Conservation (phyloP, 2,113 vertebrate species). For the Larimichthys crocea region DNA sequence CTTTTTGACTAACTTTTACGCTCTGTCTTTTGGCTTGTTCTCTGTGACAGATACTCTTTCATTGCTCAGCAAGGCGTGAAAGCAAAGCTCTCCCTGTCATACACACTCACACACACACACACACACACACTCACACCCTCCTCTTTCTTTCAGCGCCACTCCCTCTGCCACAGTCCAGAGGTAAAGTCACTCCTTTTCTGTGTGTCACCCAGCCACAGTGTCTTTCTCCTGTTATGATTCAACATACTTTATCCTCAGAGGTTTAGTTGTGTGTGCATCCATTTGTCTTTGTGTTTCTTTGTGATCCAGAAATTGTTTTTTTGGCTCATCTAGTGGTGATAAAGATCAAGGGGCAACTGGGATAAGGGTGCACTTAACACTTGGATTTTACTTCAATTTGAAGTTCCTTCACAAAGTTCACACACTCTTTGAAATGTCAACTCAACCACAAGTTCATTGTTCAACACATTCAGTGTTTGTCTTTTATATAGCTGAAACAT, state of each 20-base stretch:
- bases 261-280: not conserved
- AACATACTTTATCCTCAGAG: slow-evolving; percentile 9
- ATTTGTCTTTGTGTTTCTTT: not conserved
- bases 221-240: slow-evolving; percentile 37
- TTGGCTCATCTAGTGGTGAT: not conserved
- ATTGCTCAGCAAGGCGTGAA: slow-evolving; percentile 64
- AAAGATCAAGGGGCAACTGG: slow-evolving; percentile 12
- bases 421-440: slow-evolving; percentile 16
- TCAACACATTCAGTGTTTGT: not conserved
- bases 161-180: slow-evolving; percentile 77
- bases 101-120: slow-evolving; percentile 26
- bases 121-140: slow-evolving; percentile 50
- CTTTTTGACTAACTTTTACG: slow-evolving; percentile 56
- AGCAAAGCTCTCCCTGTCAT: slow-evolving; percentile 49
- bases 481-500: not conserved
- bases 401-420: slow-evolving; percentile 9
- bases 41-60: slow-evolving; percentile 68
- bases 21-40: slow-evolving; percentile 52
- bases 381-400: not conserved
- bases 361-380: slow-evolving; percentile 31
- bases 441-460: not conserved
- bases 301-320: slow-evolving; percentile 16
- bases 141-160: slow-evolving; percentile 65
- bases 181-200: slow-evolving; percentile 65
- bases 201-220: slow-evolving; percentile 51